Conservation (phyloP, 2,888 invertebrate genomes). For the Hipparchia semele region DNA sequence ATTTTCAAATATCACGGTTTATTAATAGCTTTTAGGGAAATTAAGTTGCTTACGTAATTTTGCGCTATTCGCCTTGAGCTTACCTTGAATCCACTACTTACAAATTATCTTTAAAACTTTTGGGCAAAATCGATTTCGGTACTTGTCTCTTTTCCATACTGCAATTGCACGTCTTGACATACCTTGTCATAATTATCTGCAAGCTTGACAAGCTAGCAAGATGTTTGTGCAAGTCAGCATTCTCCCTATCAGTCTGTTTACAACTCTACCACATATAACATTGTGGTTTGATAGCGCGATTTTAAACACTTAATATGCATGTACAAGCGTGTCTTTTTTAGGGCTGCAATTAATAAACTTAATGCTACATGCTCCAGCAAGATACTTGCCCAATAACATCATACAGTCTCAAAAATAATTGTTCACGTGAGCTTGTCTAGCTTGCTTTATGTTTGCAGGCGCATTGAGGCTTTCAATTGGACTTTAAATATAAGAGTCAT, state of each 20-base stretch:
- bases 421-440: not conserved
- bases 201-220: too few species aligned
- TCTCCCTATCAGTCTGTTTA: too few species aligned
- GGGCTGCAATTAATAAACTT: too few species aligned
- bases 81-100: slow-evolving; percentile 33
- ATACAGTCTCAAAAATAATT: not conserved
- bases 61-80: slow-evolving; percentile 48
- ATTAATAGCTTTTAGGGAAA: slow-evolving; percentile 8
- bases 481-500: not conserved
- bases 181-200: too few species aligned
- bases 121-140: not conserved
- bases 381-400: too few species aligned
- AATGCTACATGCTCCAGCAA: too few species aligned
- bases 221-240: too few species aligned
- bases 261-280: too few species aligned
- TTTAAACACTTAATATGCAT: too few species aligned
- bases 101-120: slow-evolving; percentile 18
- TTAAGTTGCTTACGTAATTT: slow-evolving; percentile 42
- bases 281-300: too few species aligned
- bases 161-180: not conserved
- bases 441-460: not conserved
- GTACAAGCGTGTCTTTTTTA: too few species aligned
- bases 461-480: not conserved
- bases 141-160: slow-evolving; percentile 5
- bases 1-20: not conserved